phyloP scores from a whole-genome alignment of 2,888 invertebrate genomes.

The Agelastica alni region DNA sequence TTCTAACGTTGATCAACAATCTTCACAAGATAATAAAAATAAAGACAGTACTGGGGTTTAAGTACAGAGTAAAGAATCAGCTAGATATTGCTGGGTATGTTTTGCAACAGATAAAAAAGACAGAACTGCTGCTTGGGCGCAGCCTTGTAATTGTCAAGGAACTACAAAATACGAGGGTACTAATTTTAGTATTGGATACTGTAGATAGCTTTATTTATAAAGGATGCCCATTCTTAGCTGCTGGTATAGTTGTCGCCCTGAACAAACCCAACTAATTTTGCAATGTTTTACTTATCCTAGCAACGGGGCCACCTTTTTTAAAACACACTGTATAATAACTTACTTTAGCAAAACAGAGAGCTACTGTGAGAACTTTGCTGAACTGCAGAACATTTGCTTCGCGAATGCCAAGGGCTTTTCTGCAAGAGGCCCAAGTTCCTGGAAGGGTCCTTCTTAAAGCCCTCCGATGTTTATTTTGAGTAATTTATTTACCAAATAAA shows the following conservation, averaged over 20 bases:
- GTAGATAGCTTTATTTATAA: conserved; percentile 88
- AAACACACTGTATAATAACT: no score
- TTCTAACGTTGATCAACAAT: conserved; percentile 28
- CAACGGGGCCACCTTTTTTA: no score
- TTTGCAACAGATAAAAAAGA: conserved; percentile 96
- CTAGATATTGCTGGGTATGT: conserved; percentile 92
- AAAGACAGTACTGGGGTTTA: conserved; percentile 20
- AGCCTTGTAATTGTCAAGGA: conserved; percentile 92
- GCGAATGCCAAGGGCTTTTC: no score
- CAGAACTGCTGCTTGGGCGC: conserved; percentile 85
- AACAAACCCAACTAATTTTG: no score
- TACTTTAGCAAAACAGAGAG: no score
- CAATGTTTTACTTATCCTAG: no score
- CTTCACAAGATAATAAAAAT: conserved; percentile 30
- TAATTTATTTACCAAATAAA: no score
- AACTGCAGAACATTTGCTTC: no score
- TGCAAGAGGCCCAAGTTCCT: no score
- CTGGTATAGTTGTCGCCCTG: conserved; percentile 91
- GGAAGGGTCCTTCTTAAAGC: no score
- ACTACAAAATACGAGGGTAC: conserved; percentile 91
- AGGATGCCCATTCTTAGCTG: conserved; percentile 92
- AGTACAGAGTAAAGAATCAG: conserved; percentile 46
- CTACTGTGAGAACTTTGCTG: no score
- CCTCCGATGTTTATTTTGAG: no score
- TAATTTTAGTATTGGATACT: conserved; percentile 84